phyloP scores from a whole-genome alignment of 1,140 invertebrate genomes.

The Saccostrea glomerata region DNA sequence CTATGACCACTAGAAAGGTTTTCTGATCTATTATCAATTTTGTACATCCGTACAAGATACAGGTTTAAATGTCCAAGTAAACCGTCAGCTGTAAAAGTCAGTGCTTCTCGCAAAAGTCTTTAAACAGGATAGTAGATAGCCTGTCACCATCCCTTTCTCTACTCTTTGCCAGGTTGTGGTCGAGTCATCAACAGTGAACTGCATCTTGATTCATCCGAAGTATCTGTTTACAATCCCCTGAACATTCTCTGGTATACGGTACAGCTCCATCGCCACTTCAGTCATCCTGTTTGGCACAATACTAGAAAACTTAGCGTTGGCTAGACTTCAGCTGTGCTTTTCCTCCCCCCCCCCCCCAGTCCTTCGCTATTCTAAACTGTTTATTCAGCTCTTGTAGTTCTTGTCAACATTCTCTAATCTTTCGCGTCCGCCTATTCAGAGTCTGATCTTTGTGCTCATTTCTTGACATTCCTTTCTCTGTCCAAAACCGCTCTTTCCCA shows the following conservation, averaged over 20 bases:
- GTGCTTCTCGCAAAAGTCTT: no score
- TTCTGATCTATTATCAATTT: no score
- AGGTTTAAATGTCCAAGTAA: no score
- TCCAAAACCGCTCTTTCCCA: slow-evolving; percentile 39
- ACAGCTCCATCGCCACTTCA: neutral
- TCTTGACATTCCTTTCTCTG: neutral
- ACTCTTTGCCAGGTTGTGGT: slow-evolving; percentile 22
- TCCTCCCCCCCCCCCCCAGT: neutral
- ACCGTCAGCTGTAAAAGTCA: no score
- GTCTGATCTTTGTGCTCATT: slow-evolving; percentile 7
- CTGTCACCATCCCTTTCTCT: slow-evolving; percentile 42
- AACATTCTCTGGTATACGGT: slow-evolving; percentile 2
- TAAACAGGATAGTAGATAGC: slow-evolving; percentile 21
- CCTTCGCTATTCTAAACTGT: neutral
- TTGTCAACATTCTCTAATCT: slow-evolving; percentile 25
- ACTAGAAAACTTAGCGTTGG: no score
- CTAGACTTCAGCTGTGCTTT: neutral
- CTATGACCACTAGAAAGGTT: no score
- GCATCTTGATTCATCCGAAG: slow-evolving; percentile 8
- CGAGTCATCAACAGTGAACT: neutral
- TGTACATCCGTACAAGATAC: no score
- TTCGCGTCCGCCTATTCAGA: slow-evolving; percentile 14
- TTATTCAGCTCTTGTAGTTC: neutral
- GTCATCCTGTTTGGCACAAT: neutral
- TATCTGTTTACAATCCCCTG: neutral